phyloP scores from a whole-genome alignment of 2,888 invertebrate species.

The Punctoribates punctum region DNA sequence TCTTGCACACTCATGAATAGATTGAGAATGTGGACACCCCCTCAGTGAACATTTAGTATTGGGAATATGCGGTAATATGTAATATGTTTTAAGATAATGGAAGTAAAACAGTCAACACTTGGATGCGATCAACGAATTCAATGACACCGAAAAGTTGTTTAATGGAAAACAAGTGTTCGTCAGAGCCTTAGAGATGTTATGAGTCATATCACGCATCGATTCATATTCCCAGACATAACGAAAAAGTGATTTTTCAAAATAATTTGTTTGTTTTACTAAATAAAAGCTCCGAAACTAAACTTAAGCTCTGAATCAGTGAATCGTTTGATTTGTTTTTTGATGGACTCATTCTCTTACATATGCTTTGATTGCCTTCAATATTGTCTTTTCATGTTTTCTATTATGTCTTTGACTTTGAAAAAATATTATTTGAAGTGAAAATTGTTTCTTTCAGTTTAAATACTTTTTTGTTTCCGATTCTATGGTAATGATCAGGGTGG shows the following conservation, averaged over 20 bases:
- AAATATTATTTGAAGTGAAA: not conserved
- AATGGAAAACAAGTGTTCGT: conserved; percentile 15
- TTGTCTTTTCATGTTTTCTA: conserved; percentile 18
- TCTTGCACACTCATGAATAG: too few relatives aligned
- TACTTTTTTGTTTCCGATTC: too few relatives aligned
- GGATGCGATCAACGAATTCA: conserved; percentile 11
- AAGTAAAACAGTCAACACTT: conserved; percentile 13
- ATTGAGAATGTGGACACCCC: too few relatives aligned
- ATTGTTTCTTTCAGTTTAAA: not conserved
- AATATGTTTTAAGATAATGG: not conserved
- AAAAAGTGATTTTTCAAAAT: conserved; percentile 31
- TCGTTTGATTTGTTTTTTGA: conserved; percentile 33
- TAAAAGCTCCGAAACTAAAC: conserved; percentile 28
- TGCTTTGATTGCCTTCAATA: not conserved
- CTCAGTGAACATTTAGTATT: too few relatives aligned
- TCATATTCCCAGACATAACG: conserved; percentile 35
- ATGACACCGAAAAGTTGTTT: conserved; percentile 9
- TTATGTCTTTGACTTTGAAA: not conserved
- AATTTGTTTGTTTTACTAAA: conserved; percentile 34
- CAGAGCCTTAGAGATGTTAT: not conserved
- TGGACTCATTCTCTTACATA: conserved; percentile 5
- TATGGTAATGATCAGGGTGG: too few relatives aligned
- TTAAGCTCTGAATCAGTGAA: conserved; percentile 14
- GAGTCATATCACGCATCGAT: conserved; percentile 26
- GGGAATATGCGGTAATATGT: not conserved